Conservation (phyloP, 1,140 invertebrate genomes). For the Habropoda laboriosa region DNA sequence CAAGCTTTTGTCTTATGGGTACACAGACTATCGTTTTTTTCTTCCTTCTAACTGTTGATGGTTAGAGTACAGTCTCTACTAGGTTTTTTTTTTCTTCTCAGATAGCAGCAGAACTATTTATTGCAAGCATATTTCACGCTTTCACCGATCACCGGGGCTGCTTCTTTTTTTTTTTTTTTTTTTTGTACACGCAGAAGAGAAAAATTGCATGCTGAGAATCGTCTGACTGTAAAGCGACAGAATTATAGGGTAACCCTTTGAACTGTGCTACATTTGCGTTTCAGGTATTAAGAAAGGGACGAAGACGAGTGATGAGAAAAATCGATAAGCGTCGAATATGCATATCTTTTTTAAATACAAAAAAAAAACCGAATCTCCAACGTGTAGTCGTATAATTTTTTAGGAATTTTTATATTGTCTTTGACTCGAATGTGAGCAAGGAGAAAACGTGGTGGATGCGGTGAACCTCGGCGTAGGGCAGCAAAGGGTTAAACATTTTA, state of each 20-base stretch:
- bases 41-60: neutral
- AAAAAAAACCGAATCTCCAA: neutral
- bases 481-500: constrained; percentile 26
- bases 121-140: neutral
- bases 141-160: neutral
- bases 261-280: neutral
- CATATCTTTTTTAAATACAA: constrained; percentile 20
- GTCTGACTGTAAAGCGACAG: no score
- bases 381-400: constrained; percentile 1
- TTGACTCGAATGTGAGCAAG: neutral
- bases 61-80: neutral
- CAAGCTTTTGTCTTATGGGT: neutral
- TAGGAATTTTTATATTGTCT: neutral
- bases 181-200: no score
- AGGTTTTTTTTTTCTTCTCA: neutral
- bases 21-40: neutral
- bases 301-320: no score
- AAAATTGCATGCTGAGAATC: no score
- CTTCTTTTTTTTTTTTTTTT: no score
- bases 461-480: neutral
- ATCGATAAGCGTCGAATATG: neutral
- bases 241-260: constrained; percentile 30
- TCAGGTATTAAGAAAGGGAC: neutral
- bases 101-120: neutral
- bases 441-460: neutral